phyloP scores from a whole-genome alignment of 2,797 vertebrate species.

The Pteropus rufus region DNA sequence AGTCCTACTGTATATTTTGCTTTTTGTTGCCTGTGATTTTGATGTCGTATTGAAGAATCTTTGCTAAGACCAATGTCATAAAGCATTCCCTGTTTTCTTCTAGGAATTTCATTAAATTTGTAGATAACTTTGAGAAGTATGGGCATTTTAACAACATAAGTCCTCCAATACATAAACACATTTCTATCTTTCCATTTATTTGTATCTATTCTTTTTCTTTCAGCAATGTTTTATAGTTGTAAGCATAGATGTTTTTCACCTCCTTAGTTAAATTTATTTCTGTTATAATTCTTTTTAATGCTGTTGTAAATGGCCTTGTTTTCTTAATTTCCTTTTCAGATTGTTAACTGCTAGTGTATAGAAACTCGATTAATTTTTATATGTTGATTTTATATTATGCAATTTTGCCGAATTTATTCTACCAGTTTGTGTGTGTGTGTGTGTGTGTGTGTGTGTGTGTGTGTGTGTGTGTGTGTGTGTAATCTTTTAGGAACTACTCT shows the following conservation, averaged over 20 bases:
- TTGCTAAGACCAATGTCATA: too few relatives aligned
- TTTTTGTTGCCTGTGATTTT: constrained; percentile 12
- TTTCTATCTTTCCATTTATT: not conserved
- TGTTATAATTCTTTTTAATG: too few relatives aligned
- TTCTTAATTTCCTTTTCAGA: not conserved
- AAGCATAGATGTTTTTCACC: not conserved
- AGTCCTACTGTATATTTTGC: not conserved
- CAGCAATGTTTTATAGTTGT: not conserved
- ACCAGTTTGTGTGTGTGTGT: not conserved
- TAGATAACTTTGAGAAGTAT: not conserved
- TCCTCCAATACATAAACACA: not conserved
- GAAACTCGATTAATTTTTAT: not conserved
- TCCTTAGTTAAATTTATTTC: too few relatives aligned
- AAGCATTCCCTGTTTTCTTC: too few relatives aligned
- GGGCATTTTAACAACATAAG: not conserved
- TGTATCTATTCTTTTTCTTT: not conserved
- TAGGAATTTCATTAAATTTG: not conserved
- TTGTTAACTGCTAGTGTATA: not conserved
- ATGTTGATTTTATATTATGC: not conserved
- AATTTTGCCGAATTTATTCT: not conserved
- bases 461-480: not conserved
- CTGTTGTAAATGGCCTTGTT: not conserved
- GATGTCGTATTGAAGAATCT: not conserved
- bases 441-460: too few relatives aligned
- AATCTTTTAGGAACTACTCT: not conserved